Conservation (phyloP, 2,797 vertebrate species). For the Oryzias dopingdopingensis region DNA sequence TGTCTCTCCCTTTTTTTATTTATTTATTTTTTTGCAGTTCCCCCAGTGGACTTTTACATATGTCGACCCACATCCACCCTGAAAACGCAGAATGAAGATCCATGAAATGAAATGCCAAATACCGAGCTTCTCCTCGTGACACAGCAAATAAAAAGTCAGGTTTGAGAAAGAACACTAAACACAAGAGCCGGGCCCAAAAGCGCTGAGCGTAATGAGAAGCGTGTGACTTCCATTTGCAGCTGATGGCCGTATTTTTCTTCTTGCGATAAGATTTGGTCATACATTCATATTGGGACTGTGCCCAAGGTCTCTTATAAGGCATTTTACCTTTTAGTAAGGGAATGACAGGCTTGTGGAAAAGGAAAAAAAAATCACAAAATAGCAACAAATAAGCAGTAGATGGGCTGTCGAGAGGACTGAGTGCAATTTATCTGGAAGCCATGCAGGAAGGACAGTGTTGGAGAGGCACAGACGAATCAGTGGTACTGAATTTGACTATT, state of each 20-base stretch:
- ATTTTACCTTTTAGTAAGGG: constrained; percentile 59
- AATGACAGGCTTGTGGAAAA: constrained; percentile 25
- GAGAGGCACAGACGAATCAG: constrained; percentile 30
- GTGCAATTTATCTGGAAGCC: constrained; percentile 28
- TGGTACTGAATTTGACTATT: constrained; percentile 36
- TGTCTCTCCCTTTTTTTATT: constrained; percentile 37
- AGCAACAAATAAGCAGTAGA: constrained; percentile 42
- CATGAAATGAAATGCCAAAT: constrained; percentile 68
- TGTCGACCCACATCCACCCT: constrained; percentile 55
- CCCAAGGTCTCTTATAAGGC: constrained; percentile 50
- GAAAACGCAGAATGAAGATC: constrained; percentile 56
- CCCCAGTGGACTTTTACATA: constrained; percentile 59
- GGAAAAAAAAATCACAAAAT: constrained; percentile 38
- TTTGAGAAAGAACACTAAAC: constrained; percentile 34
- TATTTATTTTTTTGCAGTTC: constrained; percentile 26
- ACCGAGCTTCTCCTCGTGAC: constrained; percentile 38
- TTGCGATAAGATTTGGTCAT: constrained; percentile 53
- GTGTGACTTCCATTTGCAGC: constrained; percentile 36
- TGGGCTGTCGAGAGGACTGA: constrained; percentile 8
- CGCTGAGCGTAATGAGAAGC: constrained; percentile 41
- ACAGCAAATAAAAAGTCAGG: constrained; percentile 25
- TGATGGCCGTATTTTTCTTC: constrained; percentile 67
- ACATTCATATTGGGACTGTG: constrained; percentile 43
- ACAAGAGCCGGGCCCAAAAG: constrained; percentile 32
- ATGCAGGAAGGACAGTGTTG: constrained; percentile 16